Conservation (phyloP, 2,888 invertebrate species). For the Lacanobia oleracea region DNA sequence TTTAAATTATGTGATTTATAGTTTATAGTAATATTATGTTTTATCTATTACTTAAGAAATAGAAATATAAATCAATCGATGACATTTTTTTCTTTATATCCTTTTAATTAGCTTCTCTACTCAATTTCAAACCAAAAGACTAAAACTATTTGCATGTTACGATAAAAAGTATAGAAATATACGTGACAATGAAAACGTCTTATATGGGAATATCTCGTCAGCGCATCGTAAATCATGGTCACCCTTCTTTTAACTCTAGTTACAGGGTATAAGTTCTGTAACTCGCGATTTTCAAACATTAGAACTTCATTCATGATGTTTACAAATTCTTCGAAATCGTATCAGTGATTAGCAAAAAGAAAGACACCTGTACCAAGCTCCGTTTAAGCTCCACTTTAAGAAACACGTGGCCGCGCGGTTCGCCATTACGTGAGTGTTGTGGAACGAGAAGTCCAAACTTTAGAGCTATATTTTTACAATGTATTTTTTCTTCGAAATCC, state of each 20-base stretch:
- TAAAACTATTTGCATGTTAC: slow-evolving; percentile 42
- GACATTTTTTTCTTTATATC: slow-evolving; percentile 42
- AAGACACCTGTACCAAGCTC: slow-evolving; percentile 31
- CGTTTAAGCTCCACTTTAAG: slow-evolving; percentile 15
- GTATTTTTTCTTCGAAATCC: slow-evolving; percentile 37
- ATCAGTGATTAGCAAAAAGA: slow-evolving; percentile 36
- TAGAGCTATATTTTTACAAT: slow-evolving; percentile 37
- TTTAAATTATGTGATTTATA: slow-evolving; percentile 45
- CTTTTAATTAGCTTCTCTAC: slow-evolving; percentile 42
- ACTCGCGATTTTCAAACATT: slow-evolving; percentile 22
- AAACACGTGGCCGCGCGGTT: slow-evolving; percentile 2
- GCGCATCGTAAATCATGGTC: slow-evolving; percentile 28
- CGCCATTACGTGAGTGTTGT: slow-evolving; percentile 15
- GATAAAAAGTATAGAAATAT: slow-evolving; percentile 42
- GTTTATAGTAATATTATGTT: slow-evolving; percentile 44
- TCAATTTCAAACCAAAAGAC: slow-evolving; percentile 42
- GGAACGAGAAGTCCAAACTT: slow-evolving; percentile 34
- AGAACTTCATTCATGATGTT: slow-evolving; percentile 20
- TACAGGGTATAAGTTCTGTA: slow-evolving; percentile 24
- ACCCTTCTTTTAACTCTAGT: slow-evolving; percentile 27
- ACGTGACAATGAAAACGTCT: slow-evolving; percentile 38
- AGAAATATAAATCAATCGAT: slow-evolving; percentile 36
- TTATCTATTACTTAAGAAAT: slow-evolving; percentile 37
- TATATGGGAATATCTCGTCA: slow-evolving; percentile 23
- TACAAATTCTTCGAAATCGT: slow-evolving; percentile 32